These are phyloP conservation scores for Tragulus kanchil DNA, from an alignment of 2,113 vertebrate species.

Conservation along the genomic window DNA sequence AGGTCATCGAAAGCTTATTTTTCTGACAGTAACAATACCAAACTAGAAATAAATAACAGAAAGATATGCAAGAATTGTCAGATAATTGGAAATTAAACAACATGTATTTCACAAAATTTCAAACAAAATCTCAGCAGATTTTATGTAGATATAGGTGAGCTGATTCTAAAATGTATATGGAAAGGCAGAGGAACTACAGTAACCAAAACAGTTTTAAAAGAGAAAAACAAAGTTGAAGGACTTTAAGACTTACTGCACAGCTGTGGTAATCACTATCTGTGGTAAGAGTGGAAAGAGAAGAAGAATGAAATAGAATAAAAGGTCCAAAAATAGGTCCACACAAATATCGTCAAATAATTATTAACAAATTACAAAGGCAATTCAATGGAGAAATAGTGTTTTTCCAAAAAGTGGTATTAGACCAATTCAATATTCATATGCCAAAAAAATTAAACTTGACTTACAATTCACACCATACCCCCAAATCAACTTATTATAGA, in stretches of 20 bases:
- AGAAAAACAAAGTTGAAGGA: not conserved
- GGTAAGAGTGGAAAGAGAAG: not conserved
- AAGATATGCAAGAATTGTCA: not conserved
- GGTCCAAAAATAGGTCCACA: not conserved
- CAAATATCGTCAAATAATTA: not conserved
- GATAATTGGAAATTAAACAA: not conserved
- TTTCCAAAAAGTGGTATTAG: conserved; percentile 33
- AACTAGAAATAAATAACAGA: not conserved
- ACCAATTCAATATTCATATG: not conserved
- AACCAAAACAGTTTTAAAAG: conserved; percentile 26
- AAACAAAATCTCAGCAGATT: not conserved
- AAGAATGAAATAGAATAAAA: not conserved
- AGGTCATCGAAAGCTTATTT: not conserved
- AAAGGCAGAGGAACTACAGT: not conserved
- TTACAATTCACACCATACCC: not conserved
- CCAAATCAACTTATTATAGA: conserved; percentile 1
- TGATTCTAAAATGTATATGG: not conserved
- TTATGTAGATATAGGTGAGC: conserved; percentile 6
- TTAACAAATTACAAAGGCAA: not conserved
- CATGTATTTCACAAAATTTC: not conserved
- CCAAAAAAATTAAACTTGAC: not conserved
- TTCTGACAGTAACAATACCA: not conserved
- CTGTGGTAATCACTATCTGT: not conserved
- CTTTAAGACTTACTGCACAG: not conserved
- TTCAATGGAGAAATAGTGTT: not conserved